Base-by-base conservation (phyloP, 2,888 invertebrate species). In the Synergus umbraculus region DNA sequence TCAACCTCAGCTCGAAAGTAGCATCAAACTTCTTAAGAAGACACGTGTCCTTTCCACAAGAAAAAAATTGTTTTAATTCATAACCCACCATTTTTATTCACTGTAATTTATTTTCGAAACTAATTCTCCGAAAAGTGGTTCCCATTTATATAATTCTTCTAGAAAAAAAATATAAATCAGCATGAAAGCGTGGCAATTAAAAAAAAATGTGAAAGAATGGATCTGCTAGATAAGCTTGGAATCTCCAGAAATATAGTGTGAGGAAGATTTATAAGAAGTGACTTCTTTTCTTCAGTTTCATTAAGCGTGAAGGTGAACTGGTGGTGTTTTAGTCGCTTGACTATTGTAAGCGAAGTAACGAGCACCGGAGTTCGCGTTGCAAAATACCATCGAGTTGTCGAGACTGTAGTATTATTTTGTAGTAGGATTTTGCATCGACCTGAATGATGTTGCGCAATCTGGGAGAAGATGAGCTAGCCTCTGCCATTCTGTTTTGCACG, bases 391-490 rank as follows among this genome's bases (percentile, higher is more conserved):
- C 73, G n/a, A 54, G 73, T 54, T 0, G 29, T 2, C 29, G 37
- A 29, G 29, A 15, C n/a, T 65, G 0, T 18, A 65, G 65, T 65
- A 37, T 3, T 66, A 66, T 18, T 58, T 58, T 58, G 18, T 49
- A 69, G 29, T 29, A 69, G 29, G 29, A 69, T 69, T 69, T 49
- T 73, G 49, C 41, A 73, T 54, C 69, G 69, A 37, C n/a, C 73
- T 73, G 54, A 73, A 73, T 73, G 73, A 54, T 73, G 37, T 73
- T 73, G 54, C 37, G 73, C n/a, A 73, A 73, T 41, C 29, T 54
- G 37, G 37, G 54, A 73, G 73, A 73, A 73, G 73, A 73, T 73
- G 73, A 73, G n/a, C 73, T 37, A 73, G 69, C 54, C 73, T 73
- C 73, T 73, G 73, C 37, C 73, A 73, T 73, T 73, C 46, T 69